Percentiles rank a stretch among this genome's conserved stretches.
phyloP scores from a whole-genome alignment of 2,113 vertebrate genomes.

The Manacus vitellinus region DNA sequence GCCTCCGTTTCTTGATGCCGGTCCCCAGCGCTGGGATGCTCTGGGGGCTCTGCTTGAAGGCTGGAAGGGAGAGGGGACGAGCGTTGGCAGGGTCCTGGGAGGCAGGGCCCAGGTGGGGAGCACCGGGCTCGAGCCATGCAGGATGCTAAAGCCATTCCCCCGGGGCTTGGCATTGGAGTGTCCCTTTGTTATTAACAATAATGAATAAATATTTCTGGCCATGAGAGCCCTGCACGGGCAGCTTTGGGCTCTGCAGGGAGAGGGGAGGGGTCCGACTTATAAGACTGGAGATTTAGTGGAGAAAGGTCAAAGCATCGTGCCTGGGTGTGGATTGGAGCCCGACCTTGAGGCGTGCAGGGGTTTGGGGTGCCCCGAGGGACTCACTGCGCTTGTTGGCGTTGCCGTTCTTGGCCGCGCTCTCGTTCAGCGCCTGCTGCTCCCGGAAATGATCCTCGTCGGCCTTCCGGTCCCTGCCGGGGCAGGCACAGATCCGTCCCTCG shows the following conservation, averaged over 20 bases:
- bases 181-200: not conserved
- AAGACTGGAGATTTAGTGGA: not conserved
- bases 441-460: constrained; percentile 95
- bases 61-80: constrained; percentile 63
- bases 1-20: constrained; percentile 88
- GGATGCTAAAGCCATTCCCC: not conserved
- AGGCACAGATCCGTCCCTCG: constrained; percentile 93
- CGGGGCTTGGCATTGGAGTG: not conserved
- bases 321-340: not conserved
- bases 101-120: not conserved
- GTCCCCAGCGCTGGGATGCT: constrained; percentile 83
- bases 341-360: accelerated
- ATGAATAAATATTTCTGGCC: not conserved
- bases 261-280: accelerated
- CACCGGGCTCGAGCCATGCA: not conserved
- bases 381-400: constrained; percentile 78
- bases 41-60: constrained; percentile 91
- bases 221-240: accelerated
- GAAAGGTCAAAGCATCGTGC: not conserved
- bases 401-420: constrained; percentile 86
- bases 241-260: not conserved
- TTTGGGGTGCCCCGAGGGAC: not conserved
- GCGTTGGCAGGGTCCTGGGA: accelerated
- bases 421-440: constrained; percentile 92
- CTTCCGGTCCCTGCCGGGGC: constrained; percentile 93